Percentiles rank a stretch among this genome's conserved stretches.
Evolutionary conservation across 2,888 invertebrate genomes (phyloP).

Genomic region (Scrobipalpa costella): DNA sequence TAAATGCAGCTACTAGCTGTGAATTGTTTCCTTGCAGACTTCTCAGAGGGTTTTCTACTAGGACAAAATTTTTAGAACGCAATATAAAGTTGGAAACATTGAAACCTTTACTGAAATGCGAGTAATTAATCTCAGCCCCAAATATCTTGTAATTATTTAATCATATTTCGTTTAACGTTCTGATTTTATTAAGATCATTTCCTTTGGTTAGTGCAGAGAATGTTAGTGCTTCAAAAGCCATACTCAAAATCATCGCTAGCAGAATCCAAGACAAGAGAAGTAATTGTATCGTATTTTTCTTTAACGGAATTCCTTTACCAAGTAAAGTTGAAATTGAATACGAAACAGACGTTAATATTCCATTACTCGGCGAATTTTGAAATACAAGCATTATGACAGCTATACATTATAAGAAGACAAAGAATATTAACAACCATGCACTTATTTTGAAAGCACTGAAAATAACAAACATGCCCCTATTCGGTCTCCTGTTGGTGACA

Average conservation of each 20-base stretch:
- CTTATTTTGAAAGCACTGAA: constrained; percentile 24
- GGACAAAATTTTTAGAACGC: background rate
- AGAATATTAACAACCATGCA: background rate
- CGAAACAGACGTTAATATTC: too few relatives aligned
- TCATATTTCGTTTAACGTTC: too few relatives aligned
- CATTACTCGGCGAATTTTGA: background rate
- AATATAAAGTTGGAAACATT: background rate
- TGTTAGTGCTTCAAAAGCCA: constrained; percentile 19
- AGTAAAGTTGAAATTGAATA: background rate
- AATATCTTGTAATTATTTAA: too few relatives aligned
- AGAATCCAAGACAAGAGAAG: constrained; percentile 19
- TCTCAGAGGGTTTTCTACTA: background rate
- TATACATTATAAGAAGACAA: background rate
- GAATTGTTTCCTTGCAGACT: background rate
- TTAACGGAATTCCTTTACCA: background rate
- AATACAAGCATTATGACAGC: background rate
- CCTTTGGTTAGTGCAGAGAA: too few relatives aligned
- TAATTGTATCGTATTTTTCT: background rate
- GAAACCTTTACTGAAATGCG: background rate
- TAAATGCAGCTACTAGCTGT: background rate
- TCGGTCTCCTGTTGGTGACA: constrained; percentile 19
- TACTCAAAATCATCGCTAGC: constrained; percentile 23
- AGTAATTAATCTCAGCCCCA: constrained; percentile 16
- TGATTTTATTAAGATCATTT: too few relatives aligned
- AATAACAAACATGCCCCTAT: constrained; percentile 9